phyloP scores from a whole-genome alignment of 2,888 invertebrate species.

The Dioctria linearis region DNA sequence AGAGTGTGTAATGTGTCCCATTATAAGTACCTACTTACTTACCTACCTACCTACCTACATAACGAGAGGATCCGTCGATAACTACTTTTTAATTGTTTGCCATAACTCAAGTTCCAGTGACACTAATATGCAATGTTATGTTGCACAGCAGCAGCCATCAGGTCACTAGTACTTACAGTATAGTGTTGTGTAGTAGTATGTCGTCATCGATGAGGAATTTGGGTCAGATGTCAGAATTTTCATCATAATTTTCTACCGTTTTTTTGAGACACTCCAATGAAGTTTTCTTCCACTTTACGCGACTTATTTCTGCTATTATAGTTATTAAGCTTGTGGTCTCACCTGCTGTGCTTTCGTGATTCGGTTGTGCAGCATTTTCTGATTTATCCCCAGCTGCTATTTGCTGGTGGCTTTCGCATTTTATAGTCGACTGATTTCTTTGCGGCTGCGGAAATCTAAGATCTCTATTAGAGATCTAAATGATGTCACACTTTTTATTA shows the following conservation, averaged over 20 bases:
- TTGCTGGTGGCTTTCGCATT: conserved; percentile 39
- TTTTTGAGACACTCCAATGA: conserved; percentile 4
- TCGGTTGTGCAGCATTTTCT: not conserved
- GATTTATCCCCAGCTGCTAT: not conserved
- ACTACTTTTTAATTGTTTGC: not conserved
- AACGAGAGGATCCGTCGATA: conserved; percentile 9
- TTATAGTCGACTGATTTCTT: conserved; percentile 49
- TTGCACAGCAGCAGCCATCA: not conserved
- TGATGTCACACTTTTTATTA: conserved; percentile 49
- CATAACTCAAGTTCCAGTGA: conserved; percentile 16
- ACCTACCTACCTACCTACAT: not conserved
- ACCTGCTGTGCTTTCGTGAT: conserved; percentile 12
- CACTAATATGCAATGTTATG: not conserved
- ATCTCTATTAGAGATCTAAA: conserved; percentile 16
- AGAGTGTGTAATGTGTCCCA: not conserved
- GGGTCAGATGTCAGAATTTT: conserved; percentile 50
- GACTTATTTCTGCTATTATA: not conserved
- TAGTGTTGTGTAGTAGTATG: not conserved
- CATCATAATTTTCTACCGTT: conserved; percentile 32
- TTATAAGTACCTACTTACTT: not conserved
- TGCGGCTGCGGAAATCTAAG: conserved; percentile 34
- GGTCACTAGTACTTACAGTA: not conserved
- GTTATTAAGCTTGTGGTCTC: not conserved
- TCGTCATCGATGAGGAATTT: conserved; percentile 50
- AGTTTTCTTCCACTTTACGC: not conserved